phyloP scores from a whole-genome alignment of 2,113 vertebrate species.

The Rhombomys opimus region DNA sequence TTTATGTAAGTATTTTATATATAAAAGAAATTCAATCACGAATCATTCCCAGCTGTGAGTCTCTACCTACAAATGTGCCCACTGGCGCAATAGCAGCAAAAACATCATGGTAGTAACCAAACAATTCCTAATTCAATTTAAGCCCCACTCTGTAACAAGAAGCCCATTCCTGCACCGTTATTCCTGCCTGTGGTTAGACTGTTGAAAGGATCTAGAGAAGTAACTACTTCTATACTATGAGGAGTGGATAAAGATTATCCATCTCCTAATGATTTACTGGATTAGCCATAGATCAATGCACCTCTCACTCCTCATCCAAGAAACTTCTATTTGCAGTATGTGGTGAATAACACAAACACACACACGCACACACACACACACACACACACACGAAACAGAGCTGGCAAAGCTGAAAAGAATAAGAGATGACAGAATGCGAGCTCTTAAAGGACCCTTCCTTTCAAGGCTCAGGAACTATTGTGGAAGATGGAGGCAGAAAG shows the following conservation, averaged over 20 bases:
- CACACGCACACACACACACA: not conserved
- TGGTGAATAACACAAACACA: not conserved
- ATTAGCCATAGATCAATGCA: too few species aligned
- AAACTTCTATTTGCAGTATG: not conserved
- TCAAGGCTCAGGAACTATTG: not conserved
- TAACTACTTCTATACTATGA: too few species aligned
- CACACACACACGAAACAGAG: not conserved
- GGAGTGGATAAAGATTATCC: not conserved
- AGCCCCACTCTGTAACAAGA: not conserved
- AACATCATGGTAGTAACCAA: not conserved
- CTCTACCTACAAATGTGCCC: not conserved
- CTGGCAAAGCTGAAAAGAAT: not conserved
- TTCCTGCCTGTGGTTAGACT: too few species aligned
- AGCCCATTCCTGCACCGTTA: not conserved
- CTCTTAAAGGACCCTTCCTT: not conserved
- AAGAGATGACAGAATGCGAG: not conserved
- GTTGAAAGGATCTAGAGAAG: not conserved
- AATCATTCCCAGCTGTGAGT: not conserved
- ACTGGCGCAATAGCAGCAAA: not conserved
- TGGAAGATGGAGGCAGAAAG: not conserved
- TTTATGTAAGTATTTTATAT: not conserved
- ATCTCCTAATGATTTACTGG: not conserved
- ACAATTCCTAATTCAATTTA: not conserved
- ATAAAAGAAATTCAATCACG: not conserved
- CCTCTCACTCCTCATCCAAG: not conserved